Conservation (phyloP, 2,113 vertebrate genomes). For the Ploceus nigricollis region DNA sequence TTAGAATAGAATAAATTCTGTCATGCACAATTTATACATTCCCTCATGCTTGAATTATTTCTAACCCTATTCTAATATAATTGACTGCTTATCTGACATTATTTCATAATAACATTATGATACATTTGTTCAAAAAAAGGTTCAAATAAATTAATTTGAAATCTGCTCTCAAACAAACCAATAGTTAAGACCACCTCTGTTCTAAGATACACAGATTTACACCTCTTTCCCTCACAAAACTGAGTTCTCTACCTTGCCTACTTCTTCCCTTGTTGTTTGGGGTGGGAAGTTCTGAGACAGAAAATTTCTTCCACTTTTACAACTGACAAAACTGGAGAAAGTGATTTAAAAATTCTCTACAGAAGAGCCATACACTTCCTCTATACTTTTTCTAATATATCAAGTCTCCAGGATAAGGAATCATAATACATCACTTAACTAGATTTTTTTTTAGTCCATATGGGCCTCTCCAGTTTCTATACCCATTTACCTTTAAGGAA, state of each 20-base stretch:
- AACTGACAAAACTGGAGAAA: neutral
- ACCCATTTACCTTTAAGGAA: neutral
- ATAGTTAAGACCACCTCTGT: neutral
- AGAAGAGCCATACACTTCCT: neutral
- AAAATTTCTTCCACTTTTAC: neutral
- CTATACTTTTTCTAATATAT: neutral
- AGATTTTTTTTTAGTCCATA: neutral
- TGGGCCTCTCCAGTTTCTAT: neutral
- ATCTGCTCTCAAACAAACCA: neutral
- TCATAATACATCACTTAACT: neutral
- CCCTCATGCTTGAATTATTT: neutral
- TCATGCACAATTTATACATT: neutral
- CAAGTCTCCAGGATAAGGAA: neutral
- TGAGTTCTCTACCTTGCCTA: neutral
- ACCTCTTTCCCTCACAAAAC: neutral
- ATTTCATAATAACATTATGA: neutral
- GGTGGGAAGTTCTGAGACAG: neutral
- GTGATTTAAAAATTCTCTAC: neutral
- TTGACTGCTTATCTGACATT: neutral
- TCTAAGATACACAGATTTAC: neutral
- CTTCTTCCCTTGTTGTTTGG: neutral
- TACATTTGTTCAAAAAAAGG: neutral
- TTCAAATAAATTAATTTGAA: neutral
- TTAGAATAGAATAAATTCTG: neutral
- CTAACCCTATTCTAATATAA: neutral